Base-by-base conservation (phyloP, 2,797 vertebrate species). In the Hoplostethus mediterraneus region DNA sequence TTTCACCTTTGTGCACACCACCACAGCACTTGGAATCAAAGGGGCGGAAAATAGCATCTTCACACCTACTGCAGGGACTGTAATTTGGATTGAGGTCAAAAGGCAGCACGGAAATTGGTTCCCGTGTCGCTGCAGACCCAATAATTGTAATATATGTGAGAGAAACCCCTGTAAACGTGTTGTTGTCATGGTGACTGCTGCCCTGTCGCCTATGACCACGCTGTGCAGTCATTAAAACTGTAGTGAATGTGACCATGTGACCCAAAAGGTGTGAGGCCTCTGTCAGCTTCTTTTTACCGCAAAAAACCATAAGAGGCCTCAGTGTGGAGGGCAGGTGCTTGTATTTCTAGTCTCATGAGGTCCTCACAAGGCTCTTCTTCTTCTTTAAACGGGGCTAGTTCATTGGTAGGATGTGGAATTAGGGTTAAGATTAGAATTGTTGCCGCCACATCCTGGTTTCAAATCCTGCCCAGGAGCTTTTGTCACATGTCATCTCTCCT, bases 181-280 rank as follows among this genome's bases (percentile, higher is more conserved):
- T 73, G 60, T 75, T 77, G 72, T 68, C n/a, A 17, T 0, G 28
- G 44, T 16, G 63, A 77, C 67, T 36, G 33, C 67, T 25, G 12
- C 17, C 28, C 52, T 73, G 74, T 55, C 0, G 0, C 30, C 40
- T 77, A 75, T 77, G 63, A 58, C 65, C 14, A 2, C 16, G 61
- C 57, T 76, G 66, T 86, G 64, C 80, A 84, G 67, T 71, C n/a
- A 73, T 72, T 75, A 25, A 25, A 69, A 68, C 47, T 38, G 31
- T 17, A 65, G 42, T 67, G 52, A 54, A 64, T 21, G 33, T n/a
- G 44, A 31, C 17, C 16, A 6, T 1, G 14, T 51, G 52, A 76
- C 17, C 71, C 58, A 58, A 66, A 83, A 72, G 38, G 30, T 60
- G 59, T 1, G 11, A 47, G 16, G 16, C 33, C 33, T 16, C 58